Evolutionary conservation across 2,113 vertebrate species (phyloP), one percentile per base, ranked within the genome.

Genomic region (Zonotrichia leucophrys): DNA sequence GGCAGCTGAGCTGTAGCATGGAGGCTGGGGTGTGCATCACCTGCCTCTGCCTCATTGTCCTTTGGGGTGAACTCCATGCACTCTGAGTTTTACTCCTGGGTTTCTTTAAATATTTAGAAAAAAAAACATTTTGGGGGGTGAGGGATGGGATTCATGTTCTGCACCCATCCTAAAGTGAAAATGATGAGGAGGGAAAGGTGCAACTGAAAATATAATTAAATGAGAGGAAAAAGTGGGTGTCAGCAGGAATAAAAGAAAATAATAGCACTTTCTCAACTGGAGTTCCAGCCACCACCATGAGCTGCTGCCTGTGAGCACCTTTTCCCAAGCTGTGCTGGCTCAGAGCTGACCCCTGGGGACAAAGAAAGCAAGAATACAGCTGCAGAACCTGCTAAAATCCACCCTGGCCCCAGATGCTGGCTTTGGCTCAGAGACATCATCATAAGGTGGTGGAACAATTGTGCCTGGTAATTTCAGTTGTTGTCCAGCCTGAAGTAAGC

Each of bases 391-490:
- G 56, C 37, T 19, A 46, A 66, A 69, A 70, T 19, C 58, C 72
- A 79, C 2, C 10, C 41, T 23, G 30, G 7, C 3, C n/a, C 27
- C 44, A 30, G 30, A 14, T 3, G 10, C 11, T 20, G 50, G 9
- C 23, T 58, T 0, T 12, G 22, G 30, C 50, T 8, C 50, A 47
- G 50, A 37, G 41, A 46, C 4, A 73, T 3, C 39, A 52, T 6
- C 37, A 0, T 4, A 5, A 41, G 6, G 18, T 8, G 25, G 28
- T 1, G 13, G n/a, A 62, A 16, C 33, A 10, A 7, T 14, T 27
- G 27, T 68, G 47, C 47, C 28, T 76, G 47, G 24, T 4, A 23
- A 58, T 10, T 8, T 2, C 28, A 58, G 13, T 1, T 19, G 53
- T 15, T 46, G 77, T 20, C 49, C 72, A 86, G 55, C 22, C 59